Conservation (phyloP, 2,888 invertebrate genomes). For the Blastobasis adustella region DNA sequence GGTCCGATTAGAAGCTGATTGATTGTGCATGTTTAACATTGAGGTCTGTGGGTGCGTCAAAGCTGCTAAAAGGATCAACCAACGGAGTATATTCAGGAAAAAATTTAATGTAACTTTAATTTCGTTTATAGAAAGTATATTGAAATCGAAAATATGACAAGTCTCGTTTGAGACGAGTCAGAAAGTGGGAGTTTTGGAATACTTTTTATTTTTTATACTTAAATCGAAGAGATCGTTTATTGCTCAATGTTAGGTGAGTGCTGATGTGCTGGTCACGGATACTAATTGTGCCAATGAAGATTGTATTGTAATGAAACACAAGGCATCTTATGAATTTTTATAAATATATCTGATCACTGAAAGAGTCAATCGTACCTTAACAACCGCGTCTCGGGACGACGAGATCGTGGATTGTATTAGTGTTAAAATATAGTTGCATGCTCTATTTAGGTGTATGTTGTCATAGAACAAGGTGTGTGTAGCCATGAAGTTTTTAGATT, state of each 20-base stretch:
- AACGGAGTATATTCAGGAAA: too few species aligned
- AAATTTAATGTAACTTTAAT: too few species aligned
- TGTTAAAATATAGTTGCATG: slow-evolving; percentile 55
- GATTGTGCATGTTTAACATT: not conserved
- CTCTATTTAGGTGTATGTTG: slow-evolving; percentile 50
- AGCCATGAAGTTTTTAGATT: slow-evolving; percentile 42
- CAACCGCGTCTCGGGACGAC: not conserved
- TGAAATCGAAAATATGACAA: too few species aligned
- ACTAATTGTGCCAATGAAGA: slow-evolving; percentile 42
- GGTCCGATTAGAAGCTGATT: not conserved
- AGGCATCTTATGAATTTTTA: slow-evolving; percentile 39
- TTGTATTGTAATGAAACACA: slow-evolving; percentile 13
- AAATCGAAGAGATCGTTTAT: slow-evolving; percentile 10
- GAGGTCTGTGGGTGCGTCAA: too few species aligned
- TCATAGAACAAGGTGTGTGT: slow-evolving; percentile 52
- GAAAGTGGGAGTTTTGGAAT: too few species aligned
- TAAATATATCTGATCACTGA: slow-evolving; percentile 9
- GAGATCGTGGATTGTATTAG: not conserved
- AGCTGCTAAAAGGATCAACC: too few species aligned
- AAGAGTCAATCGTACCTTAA: slow-evolving; percentile 13
- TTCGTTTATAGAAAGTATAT: too few species aligned
- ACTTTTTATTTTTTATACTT: not conserved
- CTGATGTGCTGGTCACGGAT: slow-evolving; percentile 48
- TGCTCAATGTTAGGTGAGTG: slow-evolving; percentile 28
- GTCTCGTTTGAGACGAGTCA: too few species aligned